Conservation (phyloP, 2,113 vertebrate genomes). For the Gorsachius goisagi region DNA sequence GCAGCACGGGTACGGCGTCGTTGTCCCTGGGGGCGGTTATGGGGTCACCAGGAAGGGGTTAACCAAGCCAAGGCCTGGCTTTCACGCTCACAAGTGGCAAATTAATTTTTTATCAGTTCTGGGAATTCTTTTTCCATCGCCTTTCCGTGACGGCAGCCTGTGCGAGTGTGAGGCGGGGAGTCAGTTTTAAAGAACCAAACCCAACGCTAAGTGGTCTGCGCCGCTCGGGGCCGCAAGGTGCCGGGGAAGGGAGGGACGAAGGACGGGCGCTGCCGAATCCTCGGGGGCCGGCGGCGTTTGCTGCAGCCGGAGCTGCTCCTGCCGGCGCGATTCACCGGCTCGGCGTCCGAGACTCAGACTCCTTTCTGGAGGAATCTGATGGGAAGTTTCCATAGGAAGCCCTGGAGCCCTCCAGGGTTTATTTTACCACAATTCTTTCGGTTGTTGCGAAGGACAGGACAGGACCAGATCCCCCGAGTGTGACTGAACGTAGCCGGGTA, state of each 20-base stretch:
- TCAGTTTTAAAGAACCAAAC: not conserved
- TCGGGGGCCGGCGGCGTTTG: accelerated
- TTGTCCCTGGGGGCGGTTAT: not conserved
- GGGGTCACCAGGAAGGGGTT: not conserved
- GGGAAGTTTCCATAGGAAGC: not conserved
- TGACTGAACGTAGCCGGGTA: not conserved
- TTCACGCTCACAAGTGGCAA: accelerated
- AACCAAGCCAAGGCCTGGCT: not conserved
- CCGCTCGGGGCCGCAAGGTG: not conserved
- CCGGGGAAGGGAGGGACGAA: not conserved
- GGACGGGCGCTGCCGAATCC: not conserved
- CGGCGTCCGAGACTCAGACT: not conserved
- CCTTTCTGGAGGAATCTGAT: not conserved
- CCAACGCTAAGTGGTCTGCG: not conserved
- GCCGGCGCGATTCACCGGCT: accelerated
- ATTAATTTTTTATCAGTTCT: not conserved
- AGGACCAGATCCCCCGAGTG: accelerated
- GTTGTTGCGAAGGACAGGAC: not conserved
- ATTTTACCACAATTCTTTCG: not conserved
- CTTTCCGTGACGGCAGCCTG: not conserved
- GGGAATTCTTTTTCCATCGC: not conserved
- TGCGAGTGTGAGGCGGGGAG: not conserved
- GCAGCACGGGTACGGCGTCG: not conserved
- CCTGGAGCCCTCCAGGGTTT: not conserved
- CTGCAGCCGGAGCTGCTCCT: not conserved